Percentiles rank a stretch among this genome's conserved stretches.
phyloP scores from a whole-genome alignment of 2,888 invertebrate genomes.

The Synanthedon formicaeformis region DNA sequence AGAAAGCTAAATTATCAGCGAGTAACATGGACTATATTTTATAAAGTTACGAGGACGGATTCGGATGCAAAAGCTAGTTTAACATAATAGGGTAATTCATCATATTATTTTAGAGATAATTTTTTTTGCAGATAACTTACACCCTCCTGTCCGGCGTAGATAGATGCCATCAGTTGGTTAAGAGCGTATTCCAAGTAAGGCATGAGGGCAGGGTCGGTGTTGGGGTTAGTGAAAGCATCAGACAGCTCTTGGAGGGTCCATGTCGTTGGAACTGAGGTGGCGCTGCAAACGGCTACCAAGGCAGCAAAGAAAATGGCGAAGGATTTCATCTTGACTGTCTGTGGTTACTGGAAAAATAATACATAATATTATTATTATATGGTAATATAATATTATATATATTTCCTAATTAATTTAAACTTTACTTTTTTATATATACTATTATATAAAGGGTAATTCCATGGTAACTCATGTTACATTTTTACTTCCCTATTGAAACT shows the following conservation, averaged over 20 bases:
- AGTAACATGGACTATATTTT: no score
- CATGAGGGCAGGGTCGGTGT: constrained; percentile 16
- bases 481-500: no score
- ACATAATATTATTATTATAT: no score
- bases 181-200: constrained; percentile 34
- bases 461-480: no score
- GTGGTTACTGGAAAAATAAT: neutral
- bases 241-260: constrained; percentile 33
- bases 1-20: no score
- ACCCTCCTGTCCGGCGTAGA: constrained; percentile 22
- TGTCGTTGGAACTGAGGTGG: constrained; percentile 6
- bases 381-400: no score
- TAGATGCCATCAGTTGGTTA: constrained; percentile 25
- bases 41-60: no score
- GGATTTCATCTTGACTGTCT: constrained; percentile 35
- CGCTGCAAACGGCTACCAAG: constrained; percentile 22
- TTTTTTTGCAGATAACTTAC: constrained; percentile 16
- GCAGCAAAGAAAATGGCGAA: constrained; percentile 28
- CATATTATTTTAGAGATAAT: neutral
- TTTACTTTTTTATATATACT: no score
- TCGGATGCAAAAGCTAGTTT: no score
- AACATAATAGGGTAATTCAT: no score
- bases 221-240: constrained; percentile 21
- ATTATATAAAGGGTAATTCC: no score
- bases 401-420: no score